Evolutionary conservation across 2,797 vertebrate species (phyloP).

Genomic region (Babyrousa celebensis): DNA sequence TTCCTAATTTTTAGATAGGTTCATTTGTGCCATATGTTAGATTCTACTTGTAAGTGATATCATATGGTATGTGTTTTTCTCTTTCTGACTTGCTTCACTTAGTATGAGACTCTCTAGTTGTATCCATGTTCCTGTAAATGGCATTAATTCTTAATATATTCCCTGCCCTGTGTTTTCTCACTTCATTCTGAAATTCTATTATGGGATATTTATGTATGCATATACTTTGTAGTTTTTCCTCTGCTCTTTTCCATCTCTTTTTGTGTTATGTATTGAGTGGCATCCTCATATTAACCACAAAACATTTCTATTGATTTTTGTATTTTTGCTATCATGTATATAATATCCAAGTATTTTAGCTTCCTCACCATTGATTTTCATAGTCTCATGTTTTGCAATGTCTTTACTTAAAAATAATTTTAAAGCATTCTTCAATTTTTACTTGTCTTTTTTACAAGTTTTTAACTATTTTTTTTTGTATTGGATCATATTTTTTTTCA

Average conservation of each 20-base stretch:
- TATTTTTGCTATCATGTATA: neutral
- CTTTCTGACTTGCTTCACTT: too few species aligned
- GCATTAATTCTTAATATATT: neutral
- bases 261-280: neutral
- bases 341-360: neutral
- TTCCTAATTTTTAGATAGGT: too few species aligned
- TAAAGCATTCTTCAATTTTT: conserved; percentile 35
- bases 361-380: neutral
- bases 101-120: too few species aligned
- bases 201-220: neutral
- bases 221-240: neutral
- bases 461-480: neutral
- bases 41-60: too few species aligned
- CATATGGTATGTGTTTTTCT: too few species aligned
- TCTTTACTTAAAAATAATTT: neutral
- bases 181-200: neutral
- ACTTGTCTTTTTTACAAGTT: neutral
- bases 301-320: conserved; percentile 2
- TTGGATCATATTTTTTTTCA: conserved; percentile 4
- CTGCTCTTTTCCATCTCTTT: neutral
- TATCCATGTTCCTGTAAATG: too few species aligned
- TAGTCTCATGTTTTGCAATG: neutral
- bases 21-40: too few species aligned
- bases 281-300: neutral
- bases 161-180: neutral